Base-by-base conservation (phyloP, 2,797 vertebrate genomes). In the Silurus lanzhouensis region DNA sequence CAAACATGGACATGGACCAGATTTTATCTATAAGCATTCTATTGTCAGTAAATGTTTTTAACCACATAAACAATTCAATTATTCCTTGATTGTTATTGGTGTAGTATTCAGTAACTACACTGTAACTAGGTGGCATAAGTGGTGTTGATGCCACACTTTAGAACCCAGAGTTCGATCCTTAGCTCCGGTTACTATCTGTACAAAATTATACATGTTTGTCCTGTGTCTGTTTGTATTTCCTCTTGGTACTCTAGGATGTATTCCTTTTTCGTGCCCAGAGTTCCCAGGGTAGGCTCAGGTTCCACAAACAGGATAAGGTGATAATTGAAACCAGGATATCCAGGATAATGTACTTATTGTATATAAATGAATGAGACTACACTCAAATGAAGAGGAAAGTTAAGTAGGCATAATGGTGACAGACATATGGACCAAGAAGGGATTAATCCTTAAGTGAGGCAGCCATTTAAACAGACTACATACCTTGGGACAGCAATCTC, bases 11-110 rank as follows among this genome's bases (percentile, higher is more conserved):
- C n/a, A 25, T 55, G 52, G 74, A 76, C 20, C 12, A 79, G 6
- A 79, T 63, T n/a, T 79, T 44, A 63, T 79, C 31, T 63, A 20
- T 20, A 31, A 19, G 17, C 57, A 77, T 76, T 76, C n/a, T 38
- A 38, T 22, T 13, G 17, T 31, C 75, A 38, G 57, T 58, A 76
- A 58, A 57, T 78, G 57, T 60, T 78, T 31, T 19, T 10, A 38
- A 44, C 5, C 57, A 1, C 19, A 44, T 61, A 61, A 61, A 25
- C n/a, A 25, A 48, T 64, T 25, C 44, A 6, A 46, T n/a, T 79
- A 63, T 64, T 48, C 63, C 10, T 44, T 14, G 13, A 0, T 6
- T 44, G 58, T 22, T 64, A 57, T 2, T 17, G 17, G 25, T 22
- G 31, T 38, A 19, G 55, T 75, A 57, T 9, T 77, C 15, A 31